phyloP scores from a whole-genome alignment of 2,797 vertebrate genomes.

The Enteromius trimaculatus region DNA sequence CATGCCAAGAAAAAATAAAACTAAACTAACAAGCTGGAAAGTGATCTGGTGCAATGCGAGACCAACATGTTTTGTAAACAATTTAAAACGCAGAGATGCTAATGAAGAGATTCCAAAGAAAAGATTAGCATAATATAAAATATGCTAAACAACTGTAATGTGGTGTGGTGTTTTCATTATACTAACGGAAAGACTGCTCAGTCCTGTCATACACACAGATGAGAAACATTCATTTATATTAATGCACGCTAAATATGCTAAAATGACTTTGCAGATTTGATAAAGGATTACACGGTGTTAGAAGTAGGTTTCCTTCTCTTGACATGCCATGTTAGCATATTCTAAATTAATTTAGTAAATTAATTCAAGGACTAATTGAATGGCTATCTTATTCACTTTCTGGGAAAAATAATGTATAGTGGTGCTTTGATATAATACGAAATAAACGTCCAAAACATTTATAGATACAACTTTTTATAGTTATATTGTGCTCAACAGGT shows the following conservation, averaged over 20 bases:
- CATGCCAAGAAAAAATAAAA: neutral
- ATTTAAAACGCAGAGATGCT: constrained; percentile 28
- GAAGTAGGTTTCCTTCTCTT: constrained; percentile 37
- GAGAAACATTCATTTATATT: constrained; percentile 48
- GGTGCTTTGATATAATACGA: neutral
- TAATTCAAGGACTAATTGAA: constrained; percentile 16
- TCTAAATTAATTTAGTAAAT: constrained; percentile 19
- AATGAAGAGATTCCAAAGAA: constrained; percentile 41
- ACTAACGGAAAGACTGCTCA: constrained; percentile 30
- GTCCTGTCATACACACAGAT: constrained; percentile 31
- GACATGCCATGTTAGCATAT: constrained; percentile 42
- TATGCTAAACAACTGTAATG: constrained; percentile 48
- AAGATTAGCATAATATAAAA: constrained; percentile 51
- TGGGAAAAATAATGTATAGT: neutral
- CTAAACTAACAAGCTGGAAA: constrained; percentile 14
- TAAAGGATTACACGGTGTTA: constrained; percentile 39
- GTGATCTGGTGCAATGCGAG: constrained; percentile 21
- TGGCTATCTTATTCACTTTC: neutral
- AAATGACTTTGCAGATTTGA: constrained; percentile 45
- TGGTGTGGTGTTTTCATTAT: constrained; percentile 45
- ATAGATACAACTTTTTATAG: neutral
- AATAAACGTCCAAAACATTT: neutral
- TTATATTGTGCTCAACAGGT: neutral
- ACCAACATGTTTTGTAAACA: constrained; percentile 36
- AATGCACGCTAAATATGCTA: constrained; percentile 44